phyloP scores from a whole-genome alignment of 1,140 invertebrate species.

The Drosophila ohnishii region DNA sequence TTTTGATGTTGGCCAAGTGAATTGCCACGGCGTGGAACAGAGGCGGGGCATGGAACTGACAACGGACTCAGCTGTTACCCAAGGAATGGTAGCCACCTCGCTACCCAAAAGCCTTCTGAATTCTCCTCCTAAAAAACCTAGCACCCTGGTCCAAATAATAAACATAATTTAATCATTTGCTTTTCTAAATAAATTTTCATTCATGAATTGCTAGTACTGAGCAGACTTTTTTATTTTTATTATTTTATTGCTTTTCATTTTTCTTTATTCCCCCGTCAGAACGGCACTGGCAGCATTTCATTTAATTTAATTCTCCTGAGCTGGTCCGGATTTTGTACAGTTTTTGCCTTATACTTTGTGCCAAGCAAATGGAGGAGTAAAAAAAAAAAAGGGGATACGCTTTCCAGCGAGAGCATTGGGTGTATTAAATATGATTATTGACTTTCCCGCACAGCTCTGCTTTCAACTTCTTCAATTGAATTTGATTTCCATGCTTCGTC shows the following conservation, averaged over 20 bases:
- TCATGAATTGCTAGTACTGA: not conserved
- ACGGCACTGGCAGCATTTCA: slow-evolving; percentile 56
- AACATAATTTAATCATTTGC: not conserved
- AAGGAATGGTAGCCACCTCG: slow-evolving; percentile 12
- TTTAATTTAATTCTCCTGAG: slow-evolving; percentile 49
- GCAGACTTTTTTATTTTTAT: not conserved
- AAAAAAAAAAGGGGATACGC: slow-evolving; percentile 5
- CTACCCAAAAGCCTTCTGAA: not conserved
- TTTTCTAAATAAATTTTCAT: not conserved
- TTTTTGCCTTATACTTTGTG: slow-evolving; percentile 41
- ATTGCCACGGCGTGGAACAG: slow-evolving; percentile 22
- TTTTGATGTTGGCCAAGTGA: slow-evolving; percentile 69
- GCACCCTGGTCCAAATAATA: not conserved
- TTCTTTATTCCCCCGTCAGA: not conserved
- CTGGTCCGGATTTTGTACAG: slow-evolving; percentile 16
- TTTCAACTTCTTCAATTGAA: slow-evolving; percentile 36
- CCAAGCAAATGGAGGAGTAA: not conserved
- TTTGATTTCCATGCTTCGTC: slow-evolving; percentile 12
- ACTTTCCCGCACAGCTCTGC: slow-evolving; percentile 40
- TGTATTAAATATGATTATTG: slow-evolving; percentile 70
- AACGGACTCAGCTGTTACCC: slow-evolving; percentile 17
- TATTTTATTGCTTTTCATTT: slow-evolving; percentile 3
- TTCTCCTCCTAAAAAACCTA: not conserved
- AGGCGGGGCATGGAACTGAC: slow-evolving; percentile 8
- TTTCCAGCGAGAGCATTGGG: slow-evolving; percentile 20